These are phyloP conservation scores for Drosophila formosana DNA, from an alignment of 2,888 invertebrate genomes.

Conservation along the genomic window DNA sequence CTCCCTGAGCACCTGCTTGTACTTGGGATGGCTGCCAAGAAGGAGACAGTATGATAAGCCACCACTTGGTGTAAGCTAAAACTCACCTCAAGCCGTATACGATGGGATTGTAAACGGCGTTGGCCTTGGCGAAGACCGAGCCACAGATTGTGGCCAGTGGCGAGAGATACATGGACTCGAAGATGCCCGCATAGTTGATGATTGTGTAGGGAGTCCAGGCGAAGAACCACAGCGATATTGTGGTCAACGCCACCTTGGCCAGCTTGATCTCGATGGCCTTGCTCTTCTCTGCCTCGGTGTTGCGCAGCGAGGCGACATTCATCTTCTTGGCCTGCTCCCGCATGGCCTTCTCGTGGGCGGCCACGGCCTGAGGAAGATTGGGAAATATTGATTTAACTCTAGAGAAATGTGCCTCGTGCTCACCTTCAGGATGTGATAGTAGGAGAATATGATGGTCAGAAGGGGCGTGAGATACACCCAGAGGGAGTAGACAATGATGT, in stretches of 20 bases:
- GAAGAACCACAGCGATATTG: constrained; percentile 88
- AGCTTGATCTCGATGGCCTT: constrained; percentile 87
- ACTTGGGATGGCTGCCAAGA: constrained; percentile 87
- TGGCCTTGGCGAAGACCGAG: constrained; percentile 88
- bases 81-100: constrained; percentile 88
- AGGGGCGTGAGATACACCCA: constrained; percentile 86
- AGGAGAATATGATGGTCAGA: constrained; percentile 87
- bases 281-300: constrained; percentile 85
- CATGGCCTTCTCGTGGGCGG: constrained; percentile 87
- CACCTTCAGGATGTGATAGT: constrained; percentile 88
- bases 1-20: constrained; percentile 87
- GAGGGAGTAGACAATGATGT: constrained; percentile 86
- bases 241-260: constrained; percentile 88
- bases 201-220: constrained; percentile 89
- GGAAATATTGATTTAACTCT: background rate
- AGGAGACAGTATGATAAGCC: background rate
- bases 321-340: constrained; percentile 88
- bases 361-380: constrained; percentile 84
- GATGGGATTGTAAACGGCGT: constrained; percentile 87
- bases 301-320: constrained; percentile 87
- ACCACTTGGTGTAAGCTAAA: fast-evolving
- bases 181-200: constrained; percentile 86
- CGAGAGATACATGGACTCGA: constrained; percentile 85
- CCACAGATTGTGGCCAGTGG: constrained; percentile 87
- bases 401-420: constrained; percentile 5